Evolutionary conservation across 2,113 vertebrate genomes (phyloP).

Genomic region (Chrysemys picta): DNA sequence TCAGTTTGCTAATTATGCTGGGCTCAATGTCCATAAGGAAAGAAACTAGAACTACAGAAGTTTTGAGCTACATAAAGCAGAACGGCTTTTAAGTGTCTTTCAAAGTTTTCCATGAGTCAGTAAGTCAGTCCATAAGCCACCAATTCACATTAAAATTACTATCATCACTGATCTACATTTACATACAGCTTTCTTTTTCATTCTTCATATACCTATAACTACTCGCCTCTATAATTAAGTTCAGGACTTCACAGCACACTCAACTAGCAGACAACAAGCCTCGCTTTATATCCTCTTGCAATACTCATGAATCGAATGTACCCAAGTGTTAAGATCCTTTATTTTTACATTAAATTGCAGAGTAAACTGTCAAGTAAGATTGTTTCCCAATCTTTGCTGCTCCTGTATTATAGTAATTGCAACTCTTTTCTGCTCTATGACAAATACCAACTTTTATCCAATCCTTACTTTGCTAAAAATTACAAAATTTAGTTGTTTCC

Average conservation of each 20-base stretch:
- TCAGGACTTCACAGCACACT: background rate
- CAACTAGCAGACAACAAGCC: constrained; percentile 1
- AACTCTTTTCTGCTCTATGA: background rate
- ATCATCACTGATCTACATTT: background rate
- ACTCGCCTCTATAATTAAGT: background rate
- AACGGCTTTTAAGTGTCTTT: background rate
- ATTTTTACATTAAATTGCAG: background rate
- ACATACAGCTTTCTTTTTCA: background rate
- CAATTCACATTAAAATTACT: background rate
- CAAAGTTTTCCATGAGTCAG: background rate
- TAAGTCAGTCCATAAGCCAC: background rate
- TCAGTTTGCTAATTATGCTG: fast-evolving
- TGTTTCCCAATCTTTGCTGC: background rate
- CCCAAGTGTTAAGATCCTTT: background rate
- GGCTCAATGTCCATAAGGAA: background rate
- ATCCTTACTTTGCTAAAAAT: background rate
- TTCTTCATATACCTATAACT: background rate
- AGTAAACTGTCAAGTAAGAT: background rate
- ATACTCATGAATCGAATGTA: background rate
- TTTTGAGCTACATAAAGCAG: background rate
- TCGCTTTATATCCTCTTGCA: background rate
- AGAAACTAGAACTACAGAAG: background rate
- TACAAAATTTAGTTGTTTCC: background rate
- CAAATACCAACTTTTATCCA: background rate
- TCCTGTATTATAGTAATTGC: background rate